A percentile compares a stretch with the other conserved stretches of the same genome.
Evolutionary conservation across 2,888 invertebrate genomes (phyloP).

Genomic region (Oligia latruncula): DNA sequence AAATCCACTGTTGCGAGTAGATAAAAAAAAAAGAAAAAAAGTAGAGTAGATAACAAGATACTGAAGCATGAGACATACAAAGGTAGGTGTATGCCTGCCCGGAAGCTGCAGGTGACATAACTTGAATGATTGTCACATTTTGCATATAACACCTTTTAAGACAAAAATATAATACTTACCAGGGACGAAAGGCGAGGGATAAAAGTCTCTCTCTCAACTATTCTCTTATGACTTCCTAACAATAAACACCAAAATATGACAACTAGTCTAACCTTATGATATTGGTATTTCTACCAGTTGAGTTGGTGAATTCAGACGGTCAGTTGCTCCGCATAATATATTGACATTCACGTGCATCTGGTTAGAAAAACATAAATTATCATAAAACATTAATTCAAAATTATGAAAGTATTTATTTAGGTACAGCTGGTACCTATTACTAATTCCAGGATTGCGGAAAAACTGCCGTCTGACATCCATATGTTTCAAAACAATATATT

Average conservation of each 20-base stretch:
- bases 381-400: not conserved
- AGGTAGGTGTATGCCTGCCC: no score
- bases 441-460: slow-evolving; percentile 11
- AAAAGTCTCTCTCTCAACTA: no score
- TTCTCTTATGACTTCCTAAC: not conserved
- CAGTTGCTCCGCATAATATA: slow-evolving; percentile 60
- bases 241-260: slow-evolving; percentile 14
- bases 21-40: no score
- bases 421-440: not conserved
- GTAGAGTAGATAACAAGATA: not conserved
- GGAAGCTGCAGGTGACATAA: not conserved
- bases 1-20: no score
- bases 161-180: no score
- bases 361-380: slow-evolving; percentile 33
- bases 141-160: not conserved
- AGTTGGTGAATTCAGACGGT: slow-evolving; percentile 39
- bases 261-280: slow-evolving; percentile 66
- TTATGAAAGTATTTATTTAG: not conserved
- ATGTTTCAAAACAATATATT: not conserved
- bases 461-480: slow-evolving; percentile 25
- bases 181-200: not conserved
- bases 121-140: not conserved
- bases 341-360: slow-evolving; percentile 61
- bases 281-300: slow-evolving; percentile 69
- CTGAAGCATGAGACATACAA: not conserved